phyloP scores from a whole-genome alignment of 2,888 invertebrate species.

The Salticus scenicus region DNA sequence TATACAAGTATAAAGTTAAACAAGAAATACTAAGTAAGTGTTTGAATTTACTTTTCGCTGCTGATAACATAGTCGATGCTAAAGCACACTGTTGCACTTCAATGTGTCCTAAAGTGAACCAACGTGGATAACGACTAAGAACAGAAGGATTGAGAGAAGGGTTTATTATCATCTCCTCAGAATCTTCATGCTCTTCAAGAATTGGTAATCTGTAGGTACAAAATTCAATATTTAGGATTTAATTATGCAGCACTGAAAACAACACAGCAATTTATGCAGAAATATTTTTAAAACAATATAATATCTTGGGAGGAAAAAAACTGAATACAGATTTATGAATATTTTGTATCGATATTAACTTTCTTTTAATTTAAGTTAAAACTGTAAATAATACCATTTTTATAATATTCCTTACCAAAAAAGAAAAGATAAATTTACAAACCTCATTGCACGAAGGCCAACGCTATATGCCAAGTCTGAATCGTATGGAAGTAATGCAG shows the following conservation, averaged over 20 bases:
- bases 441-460: constrained; percentile 86
- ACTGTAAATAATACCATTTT: too few species aligned
- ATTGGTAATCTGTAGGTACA: constrained; percentile 83
- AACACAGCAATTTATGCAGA: too few species aligned
- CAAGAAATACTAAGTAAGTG: background rate
- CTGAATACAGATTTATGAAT: too few species aligned
- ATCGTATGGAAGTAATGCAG: constrained; percentile 84
- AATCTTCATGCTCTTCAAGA: constrained; percentile 83
- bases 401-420: too few species aligned
- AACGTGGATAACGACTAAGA: constrained; percentile 81
- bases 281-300: too few species aligned
- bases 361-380: too few species aligned
- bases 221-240: too few species aligned
- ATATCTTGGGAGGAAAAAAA: too few species aligned
- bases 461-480: constrained; percentile 87
- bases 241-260: too few species aligned
- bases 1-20: background rate
- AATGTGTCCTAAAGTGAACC: constrained; percentile 88
- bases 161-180: constrained; percentile 79
- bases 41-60: constrained; percentile 80
- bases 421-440: too few species aligned
- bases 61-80: constrained; percentile 85
- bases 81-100: constrained; percentile 88
- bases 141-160: constrained; percentile 78
- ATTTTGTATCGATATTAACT: too few species aligned